Evolutionary conservation across 2,113 vertebrate genomes (phyloP), one percentile per base, ranked within the genome.

Genomic region (Leucopternis melanops): DNA sequence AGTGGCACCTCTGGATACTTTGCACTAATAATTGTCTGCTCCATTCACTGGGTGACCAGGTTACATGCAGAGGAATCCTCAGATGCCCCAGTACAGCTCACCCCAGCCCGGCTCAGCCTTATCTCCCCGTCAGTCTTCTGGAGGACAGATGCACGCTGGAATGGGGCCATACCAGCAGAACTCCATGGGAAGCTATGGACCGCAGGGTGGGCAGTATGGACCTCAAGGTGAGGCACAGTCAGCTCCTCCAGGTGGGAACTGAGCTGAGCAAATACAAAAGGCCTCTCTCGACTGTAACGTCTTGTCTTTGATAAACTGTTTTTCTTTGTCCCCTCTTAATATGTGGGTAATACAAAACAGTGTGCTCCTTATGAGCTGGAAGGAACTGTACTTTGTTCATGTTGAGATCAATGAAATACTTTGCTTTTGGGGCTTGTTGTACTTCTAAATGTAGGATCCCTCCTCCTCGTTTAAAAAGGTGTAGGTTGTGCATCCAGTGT

Each of bases 201-300:
- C 50, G 5, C 50, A 52, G 50, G 50, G 50, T 27, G 50, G 50
- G 26, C 50, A 52, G 26, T 52, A 52, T 10, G 50, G 26, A 27
- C 50, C 50, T 52, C 50, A 52, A 52, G 50, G 50, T 52, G 50
- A 92, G 97, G 23, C 63, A 5, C 6, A 17, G 58, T 25, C 21
- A 70, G 25, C 57, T 70, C 57, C 40, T 57, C 40, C 0, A 27
- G 78, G 71, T 77, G 83, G 75, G 70, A 81, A n/a, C 65, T 4
- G 83, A 44, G 71, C 81, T 20, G 85, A 49, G 52, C 16, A 16
- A 57, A 38, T 32, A 14, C 3, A 32, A 36, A 31, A 38, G 40
- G 62, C 50, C 42, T 45, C n/a, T 61, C 16, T 85, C 22, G n/a
- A 0, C 25, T 44, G 19, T 19, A 5, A 0, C 3, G 5, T 13